Conservation (phyloP, 2,113 vertebrate species). For the Oostethus manadensis region DNA sequence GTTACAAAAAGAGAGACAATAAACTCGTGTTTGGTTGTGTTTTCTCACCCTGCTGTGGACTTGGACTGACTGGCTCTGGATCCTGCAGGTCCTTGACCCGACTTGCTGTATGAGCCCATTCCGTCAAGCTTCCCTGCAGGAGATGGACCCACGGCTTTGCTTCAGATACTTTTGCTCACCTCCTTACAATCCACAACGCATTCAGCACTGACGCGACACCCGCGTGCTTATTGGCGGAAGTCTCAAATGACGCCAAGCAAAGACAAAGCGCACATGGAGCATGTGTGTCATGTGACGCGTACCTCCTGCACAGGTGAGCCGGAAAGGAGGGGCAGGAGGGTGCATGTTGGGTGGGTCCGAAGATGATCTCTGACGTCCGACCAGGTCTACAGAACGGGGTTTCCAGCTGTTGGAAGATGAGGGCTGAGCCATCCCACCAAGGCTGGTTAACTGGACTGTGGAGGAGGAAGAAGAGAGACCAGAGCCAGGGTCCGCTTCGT, state of each 20-base stretch:
- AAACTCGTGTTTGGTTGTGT: not conserved
- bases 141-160: constrained; percentile 63
- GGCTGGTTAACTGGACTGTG: constrained; percentile 78
- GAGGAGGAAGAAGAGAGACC: not conserved
- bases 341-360: constrained; percentile 98
- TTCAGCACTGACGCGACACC: not conserved
- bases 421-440: constrained; percentile 77
- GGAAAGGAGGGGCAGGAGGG: constrained; percentile 88
- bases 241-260: not conserved
- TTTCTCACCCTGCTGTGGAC: constrained; percentile 71
- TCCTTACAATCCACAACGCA: not conserved
- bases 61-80: constrained; percentile 78
- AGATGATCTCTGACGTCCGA: constrained; percentile 90
- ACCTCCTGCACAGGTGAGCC: constrained; percentile 89
- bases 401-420: constrained; percentile 85
- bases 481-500: constrained; percentile 16
- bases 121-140: constrained; percentile 83
- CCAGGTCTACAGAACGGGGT: constrained; percentile 81
- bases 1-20: not conserved
- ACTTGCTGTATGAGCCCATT: constrained; percentile 80
- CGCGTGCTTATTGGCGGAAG: not conserved
- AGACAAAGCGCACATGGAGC: not conserved
- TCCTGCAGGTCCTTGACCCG: constrained; percentile 65
- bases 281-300: constrained; percentile 43
- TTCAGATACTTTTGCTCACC: not conserved